These are phyloP conservation scores for Colinus virginianus DNA, from an alignment of 2,113 vertebrate genomes.

Conservation along the genomic window DNA sequence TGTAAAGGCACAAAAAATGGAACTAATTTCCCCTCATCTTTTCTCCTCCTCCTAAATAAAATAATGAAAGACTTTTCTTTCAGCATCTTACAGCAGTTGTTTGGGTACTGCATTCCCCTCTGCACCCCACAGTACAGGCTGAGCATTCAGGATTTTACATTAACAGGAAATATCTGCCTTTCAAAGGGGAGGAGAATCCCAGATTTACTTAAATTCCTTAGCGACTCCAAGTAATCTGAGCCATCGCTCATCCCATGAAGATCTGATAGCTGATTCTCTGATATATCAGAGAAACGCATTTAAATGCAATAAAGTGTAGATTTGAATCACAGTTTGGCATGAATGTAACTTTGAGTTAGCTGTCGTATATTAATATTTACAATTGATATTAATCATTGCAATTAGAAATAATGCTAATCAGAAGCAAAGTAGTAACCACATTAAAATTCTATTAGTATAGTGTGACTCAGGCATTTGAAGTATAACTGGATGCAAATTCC, in stretches of 20 bases:
- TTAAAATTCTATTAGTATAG: constrained; percentile 29
- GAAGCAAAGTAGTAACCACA: constrained; percentile 35
- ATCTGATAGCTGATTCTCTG: neutral
- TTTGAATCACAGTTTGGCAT: constrained; percentile 31
- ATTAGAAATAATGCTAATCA: constrained; percentile 47
- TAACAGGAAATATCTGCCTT: neutral
- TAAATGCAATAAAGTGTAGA: constrained; percentile 2
- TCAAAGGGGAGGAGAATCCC: neutral
- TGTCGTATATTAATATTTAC: constrained; percentile 50
- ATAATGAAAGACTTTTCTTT: neutral
- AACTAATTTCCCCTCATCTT: neutral
- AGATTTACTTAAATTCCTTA: neutral
- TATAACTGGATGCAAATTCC: neutral
- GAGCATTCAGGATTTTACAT: neutral
- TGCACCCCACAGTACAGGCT: neutral
- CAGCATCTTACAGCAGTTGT: neutral
- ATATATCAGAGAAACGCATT: neutral
- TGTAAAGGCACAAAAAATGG: neutral
- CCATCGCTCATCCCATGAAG: neutral
- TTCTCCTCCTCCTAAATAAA: neutral
- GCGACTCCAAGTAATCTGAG: neutral
- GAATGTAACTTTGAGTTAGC: constrained; percentile 5
- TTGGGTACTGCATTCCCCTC: neutral
- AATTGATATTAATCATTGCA: constrained; percentile 33
- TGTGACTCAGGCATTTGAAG: constrained; percentile 26